phyloP scores from a whole-genome alignment of 1,140 invertebrate species.

The Argopecten irradians region DNA sequence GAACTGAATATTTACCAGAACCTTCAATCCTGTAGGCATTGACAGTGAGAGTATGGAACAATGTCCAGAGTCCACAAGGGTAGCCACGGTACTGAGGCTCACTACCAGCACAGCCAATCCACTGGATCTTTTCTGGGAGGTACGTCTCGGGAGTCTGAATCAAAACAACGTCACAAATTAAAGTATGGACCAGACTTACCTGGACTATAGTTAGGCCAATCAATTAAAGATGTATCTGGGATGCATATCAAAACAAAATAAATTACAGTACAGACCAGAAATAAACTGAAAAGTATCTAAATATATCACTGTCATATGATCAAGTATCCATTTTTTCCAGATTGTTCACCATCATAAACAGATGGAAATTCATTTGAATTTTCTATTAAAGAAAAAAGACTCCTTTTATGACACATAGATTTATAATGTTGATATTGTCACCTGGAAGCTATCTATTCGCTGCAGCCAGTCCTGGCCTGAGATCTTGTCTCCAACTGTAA shows the following conservation, averaged over 20 bases:
- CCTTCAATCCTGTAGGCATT: constrained; percentile 80
- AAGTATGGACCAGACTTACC: neutral
- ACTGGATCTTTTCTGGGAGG: constrained; percentile 77
- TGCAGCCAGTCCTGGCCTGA: constrained; percentile 65
- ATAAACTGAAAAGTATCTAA: neutral
- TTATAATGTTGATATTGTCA: constrained; percentile 32
- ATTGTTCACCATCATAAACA: neutral
- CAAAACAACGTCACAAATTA: neutral
- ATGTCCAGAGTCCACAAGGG: constrained; percentile 95
- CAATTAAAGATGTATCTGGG: neutral
- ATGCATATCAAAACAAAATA: neutral
- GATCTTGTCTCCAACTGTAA: constrained; percentile 39
- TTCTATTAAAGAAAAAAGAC: neutral
- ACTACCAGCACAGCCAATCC: constrained; percentile 91
- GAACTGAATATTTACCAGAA: constrained; percentile 48
- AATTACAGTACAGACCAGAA: neutral
- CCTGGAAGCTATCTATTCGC: constrained; percentile 64
- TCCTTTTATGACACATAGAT: neutral
- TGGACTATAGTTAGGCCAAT: neutral
- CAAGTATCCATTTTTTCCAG: neutral
- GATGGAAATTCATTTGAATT: no score
- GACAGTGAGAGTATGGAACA: constrained; percentile 96
- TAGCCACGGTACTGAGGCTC: constrained; percentile 87
- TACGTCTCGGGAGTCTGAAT: constrained; percentile 62
- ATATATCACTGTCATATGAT: neutral